phyloP scores from a whole-genome alignment of 2,888 invertebrate genomes.

The Caenorhabditis sp. region DNA sequence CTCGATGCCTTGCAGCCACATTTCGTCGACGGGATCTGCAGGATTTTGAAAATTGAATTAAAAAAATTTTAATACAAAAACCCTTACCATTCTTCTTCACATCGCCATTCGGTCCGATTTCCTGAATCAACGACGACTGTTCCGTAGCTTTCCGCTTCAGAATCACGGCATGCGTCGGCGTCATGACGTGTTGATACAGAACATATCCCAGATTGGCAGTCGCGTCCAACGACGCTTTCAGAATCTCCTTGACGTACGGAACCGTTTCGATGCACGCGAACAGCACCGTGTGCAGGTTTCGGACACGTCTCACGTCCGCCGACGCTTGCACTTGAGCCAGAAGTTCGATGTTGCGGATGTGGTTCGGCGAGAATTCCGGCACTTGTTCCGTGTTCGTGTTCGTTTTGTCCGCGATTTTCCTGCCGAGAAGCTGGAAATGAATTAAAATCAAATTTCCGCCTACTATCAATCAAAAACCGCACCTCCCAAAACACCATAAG shows the following conservation, averaged over 20 bases:
- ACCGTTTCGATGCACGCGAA: slow-evolving; percentile 27
- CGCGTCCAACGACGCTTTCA: slow-evolving; percentile 28
- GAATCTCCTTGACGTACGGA: slow-evolving; percentile 27
- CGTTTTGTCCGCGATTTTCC: slow-evolving; percentile 19
- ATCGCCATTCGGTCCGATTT: slow-evolving; percentile 40
- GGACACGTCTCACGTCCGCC: slow-evolving; percentile 19
- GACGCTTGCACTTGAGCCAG: slow-evolving; percentile 20
- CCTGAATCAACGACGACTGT: slow-evolving; percentile 25
- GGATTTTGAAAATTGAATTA: neutral
- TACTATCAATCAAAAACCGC: neutral
- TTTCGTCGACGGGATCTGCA: slow-evolving; percentile 24
- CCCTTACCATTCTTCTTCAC: neutral
- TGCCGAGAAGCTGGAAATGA: slow-evolving; percentile 15
- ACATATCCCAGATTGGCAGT: slow-evolving; percentile 27
- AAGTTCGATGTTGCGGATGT: slow-evolving; percentile 34
- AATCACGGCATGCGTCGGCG: slow-evolving; percentile 9
- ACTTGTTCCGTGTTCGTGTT: neutral
- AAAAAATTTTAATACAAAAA: neutral
- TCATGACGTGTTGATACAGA: slow-evolving; percentile 43
- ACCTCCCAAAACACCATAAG: slow-evolving; percentile 54
- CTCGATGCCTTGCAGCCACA: slow-evolving; percentile 36
- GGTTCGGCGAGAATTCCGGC: slow-evolving; percentile 11
- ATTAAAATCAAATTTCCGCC: neutral
- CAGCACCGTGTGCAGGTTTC: slow-evolving; percentile 5
- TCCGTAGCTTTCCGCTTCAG: neutral